Evolutionary conservation across 2,888 invertebrate genomes (phyloP), one percentile per base, ranked within the genome.

Genomic region (Pyrgus malvae): DNA sequence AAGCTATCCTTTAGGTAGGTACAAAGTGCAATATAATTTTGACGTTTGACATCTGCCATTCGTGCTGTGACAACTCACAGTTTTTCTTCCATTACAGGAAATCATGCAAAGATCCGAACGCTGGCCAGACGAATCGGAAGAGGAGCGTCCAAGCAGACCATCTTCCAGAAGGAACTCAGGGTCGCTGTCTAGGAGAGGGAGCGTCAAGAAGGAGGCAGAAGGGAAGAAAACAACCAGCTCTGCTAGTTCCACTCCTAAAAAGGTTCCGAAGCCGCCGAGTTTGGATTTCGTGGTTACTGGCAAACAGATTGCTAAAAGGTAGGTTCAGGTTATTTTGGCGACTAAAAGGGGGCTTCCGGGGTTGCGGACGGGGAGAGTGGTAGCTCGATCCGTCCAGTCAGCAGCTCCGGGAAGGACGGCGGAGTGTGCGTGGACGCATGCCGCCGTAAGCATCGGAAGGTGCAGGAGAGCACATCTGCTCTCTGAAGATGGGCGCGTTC

Each of bases 201-300:
- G 84, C 59, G 55, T 77, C 3, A 79, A 80, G 68, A 80, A 78
- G 41, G 64, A 69, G 46, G 55, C 55, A 48, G 67, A 68, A 21
- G 62, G 41, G n/a, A 68, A 65, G 57, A 66, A 63, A 56, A 64
- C 72, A 0, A 64, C 72, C 0, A 61, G 58, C 1, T 75, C 80
- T 0, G 66, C 64, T 1, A 72, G 65, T 4, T 74, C 73, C 0
- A 87, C 87, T 0, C 85, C 87, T 0, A 85, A 83, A 67, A 78
- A 72, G 33, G 61, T 61, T 0, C 63, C 49, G 0, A 82, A 78
- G 37, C 68, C 67, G 0, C 75, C 71, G 58, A 76, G 74, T 6
- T 59, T 80, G n/a, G 88, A 89, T 3, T 81, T 89, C 17, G 50
- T 81, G 1, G 83, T 89, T 0, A 87, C 87, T 0, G 89, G 89